Evolutionary conservation across 2,797 vertebrate genomes (phyloP).

Genomic region (Helostoma temminkii): DNA sequence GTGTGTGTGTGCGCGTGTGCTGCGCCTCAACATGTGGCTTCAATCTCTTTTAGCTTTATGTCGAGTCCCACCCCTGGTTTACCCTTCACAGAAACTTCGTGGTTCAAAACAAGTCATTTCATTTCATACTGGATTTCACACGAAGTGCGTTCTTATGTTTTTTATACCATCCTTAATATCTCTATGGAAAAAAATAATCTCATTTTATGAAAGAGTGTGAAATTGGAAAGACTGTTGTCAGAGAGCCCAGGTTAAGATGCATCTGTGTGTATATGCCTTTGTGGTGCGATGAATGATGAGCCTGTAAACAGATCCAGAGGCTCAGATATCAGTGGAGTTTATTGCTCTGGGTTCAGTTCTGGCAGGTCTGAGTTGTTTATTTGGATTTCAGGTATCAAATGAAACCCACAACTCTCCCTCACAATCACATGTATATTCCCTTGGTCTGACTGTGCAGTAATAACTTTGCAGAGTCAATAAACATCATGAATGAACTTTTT

Average conservation of each 20-base stretch:
- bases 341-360: conserved; percentile 66
- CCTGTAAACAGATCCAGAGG: conserved; percentile 61
- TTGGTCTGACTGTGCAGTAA: conserved; percentile 43
- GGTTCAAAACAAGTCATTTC: conserved; percentile 64
- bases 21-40: conserved; percentile 75
- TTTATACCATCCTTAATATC: not conserved
- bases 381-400: conserved; percentile 80
- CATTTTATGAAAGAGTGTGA: not conserved
- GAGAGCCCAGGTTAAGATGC: conserved; percentile 12
- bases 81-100: conserved; percentile 54
- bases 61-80: conserved; percentile 61
- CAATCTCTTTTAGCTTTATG: conserved; percentile 66
- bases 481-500: conserved; percentile 69
- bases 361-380: conserved; percentile 68
- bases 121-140: conserved; percentile 31
- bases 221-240: not conserved
- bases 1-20: conserved; percentile 17
- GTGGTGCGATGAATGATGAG: conserved; percentile 70
- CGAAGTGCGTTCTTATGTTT: not conserved
- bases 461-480: conserved; percentile 70
- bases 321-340: conserved; percentile 73
- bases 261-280: conserved; percentile 19
- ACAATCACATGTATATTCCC: conserved; percentile 37
- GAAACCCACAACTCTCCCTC: conserved; percentile 63
- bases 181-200: conserved; percentile 8